phyloP scores from a whole-genome alignment of 2,113 vertebrate species.

The Gavialis gangeticus region DNA sequence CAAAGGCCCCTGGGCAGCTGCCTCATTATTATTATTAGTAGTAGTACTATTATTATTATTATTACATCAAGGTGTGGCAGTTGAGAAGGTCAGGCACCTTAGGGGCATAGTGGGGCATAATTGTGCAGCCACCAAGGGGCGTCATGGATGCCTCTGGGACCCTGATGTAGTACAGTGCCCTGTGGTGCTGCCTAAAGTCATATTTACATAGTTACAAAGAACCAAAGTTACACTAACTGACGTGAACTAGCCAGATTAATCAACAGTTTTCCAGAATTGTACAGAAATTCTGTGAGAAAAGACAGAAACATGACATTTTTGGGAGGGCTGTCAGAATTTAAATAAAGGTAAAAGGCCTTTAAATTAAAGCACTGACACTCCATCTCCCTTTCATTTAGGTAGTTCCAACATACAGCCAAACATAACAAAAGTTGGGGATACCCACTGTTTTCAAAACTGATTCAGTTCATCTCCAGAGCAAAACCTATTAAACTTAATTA shows the following conservation, averaged over 20 bases:
- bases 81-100: too few relatives aligned
- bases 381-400: not conserved
- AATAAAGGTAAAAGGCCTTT: not conserved
- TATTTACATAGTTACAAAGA: not conserved
- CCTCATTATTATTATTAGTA: too few relatives aligned
- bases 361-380: not conserved
- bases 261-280: not conserved
- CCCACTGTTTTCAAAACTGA: conserved; percentile 17
- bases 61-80: too few relatives aligned
- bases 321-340: not conserved
- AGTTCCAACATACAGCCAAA: not conserved
- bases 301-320: not conserved
- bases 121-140: too few relatives aligned
- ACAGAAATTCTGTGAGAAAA: not conserved
- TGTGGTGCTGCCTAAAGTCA: too few relatives aligned
- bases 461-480: conserved; percentile 52
- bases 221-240: not conserved
- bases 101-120: too few relatives aligned
- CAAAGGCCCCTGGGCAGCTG: too few relatives aligned
- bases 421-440: not conserved
- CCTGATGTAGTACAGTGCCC: too few relatives aligned
- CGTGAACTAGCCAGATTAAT: not conserved
- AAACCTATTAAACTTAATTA: conserved; percentile 78
- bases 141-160: too few relatives aligned
- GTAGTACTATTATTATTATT: too few relatives aligned